Evolutionary conservation across 2,113 vertebrate genomes (phyloP).

Genomic region (Bujurquina vittata): DNA sequence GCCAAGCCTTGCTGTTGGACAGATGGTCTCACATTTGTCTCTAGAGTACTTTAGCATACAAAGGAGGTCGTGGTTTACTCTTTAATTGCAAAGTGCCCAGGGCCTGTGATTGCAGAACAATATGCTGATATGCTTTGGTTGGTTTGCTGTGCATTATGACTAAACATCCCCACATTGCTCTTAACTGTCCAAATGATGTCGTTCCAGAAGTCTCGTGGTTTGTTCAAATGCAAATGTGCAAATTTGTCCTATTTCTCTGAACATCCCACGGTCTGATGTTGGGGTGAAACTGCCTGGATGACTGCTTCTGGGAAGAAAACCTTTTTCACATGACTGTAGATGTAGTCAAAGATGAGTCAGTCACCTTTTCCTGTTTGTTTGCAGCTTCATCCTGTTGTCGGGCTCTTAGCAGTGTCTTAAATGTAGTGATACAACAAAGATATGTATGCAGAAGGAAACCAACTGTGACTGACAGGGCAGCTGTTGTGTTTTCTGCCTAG

Average conservation of each 20-base stretch:
- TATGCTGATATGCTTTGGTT: neutral
- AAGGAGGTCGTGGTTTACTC: neutral
- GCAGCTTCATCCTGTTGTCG: conserved; percentile 19
- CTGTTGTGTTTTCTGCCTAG: neutral
- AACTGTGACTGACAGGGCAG: neutral
- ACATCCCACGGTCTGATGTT: neutral
- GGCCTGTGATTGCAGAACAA: neutral
- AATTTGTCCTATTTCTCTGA: neutral
- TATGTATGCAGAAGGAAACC: neutral
- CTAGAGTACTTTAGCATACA: accelerated
- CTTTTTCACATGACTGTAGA: neutral
- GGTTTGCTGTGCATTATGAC: neutral
- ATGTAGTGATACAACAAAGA: neutral
- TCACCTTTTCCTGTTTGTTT: conserved; percentile 37
- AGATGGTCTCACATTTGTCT: neutral
- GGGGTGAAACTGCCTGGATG: neutral
- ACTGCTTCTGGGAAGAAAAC: neutral
- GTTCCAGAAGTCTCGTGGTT: neutral
- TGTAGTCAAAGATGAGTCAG: neutral
- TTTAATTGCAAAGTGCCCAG: neutral
- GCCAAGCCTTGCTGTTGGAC: neutral
- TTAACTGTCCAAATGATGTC: neutral
- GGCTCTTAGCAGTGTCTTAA: neutral
- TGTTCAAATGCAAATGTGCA: too few species aligned
- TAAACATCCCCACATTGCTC: neutral